A percentile compares a stretch with the other conserved stretches of the same genome.
These are phyloP conservation scores for Ellobius talpinus DNA, from an alignment of 2,113 vertebrate genomes.

Conservation along the genomic window DNA sequence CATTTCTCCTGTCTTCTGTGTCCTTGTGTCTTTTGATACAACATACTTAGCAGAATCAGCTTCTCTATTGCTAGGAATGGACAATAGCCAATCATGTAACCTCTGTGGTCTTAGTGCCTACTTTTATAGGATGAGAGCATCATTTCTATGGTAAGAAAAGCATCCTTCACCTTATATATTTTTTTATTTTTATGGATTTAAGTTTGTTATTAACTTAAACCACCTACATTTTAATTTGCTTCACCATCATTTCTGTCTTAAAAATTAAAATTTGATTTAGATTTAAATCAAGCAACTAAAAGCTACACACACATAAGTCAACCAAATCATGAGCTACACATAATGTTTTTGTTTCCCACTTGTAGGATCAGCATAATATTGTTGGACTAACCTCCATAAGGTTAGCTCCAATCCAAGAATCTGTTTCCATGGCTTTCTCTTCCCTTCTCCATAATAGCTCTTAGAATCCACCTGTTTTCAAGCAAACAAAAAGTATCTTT, in stretches of 20 bases:
- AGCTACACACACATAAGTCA: not conserved
- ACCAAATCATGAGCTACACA: not conserved
- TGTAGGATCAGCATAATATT: not conserved
- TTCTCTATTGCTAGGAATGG: not conserved
- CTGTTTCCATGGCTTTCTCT: conserved; percentile 30
- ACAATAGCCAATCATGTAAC: not conserved
- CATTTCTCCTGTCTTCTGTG: not conserved
- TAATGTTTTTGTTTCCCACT: not conserved
- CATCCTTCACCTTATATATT: not conserved
- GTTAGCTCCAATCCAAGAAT: conserved; percentile 58
- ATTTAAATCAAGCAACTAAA: not conserved
- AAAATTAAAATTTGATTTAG: not conserved
- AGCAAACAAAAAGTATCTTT: not conserved
- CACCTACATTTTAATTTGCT: not conserved
- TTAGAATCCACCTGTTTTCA: not conserved
- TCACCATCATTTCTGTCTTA: not conserved
- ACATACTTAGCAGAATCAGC: not conserved
- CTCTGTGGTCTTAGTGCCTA: not conserved
- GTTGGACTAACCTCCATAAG: conserved; percentile 56
- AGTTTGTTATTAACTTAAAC: not conserved
- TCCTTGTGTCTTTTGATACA: not conserved
- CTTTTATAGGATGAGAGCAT: not conserved
- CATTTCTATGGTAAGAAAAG: not conserved
- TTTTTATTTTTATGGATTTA: conserved; percentile 8
- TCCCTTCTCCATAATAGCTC: not conserved